phyloP scores from a whole-genome alignment of 2,888 invertebrate genomes.

The Eristalis arbustorum region DNA sequence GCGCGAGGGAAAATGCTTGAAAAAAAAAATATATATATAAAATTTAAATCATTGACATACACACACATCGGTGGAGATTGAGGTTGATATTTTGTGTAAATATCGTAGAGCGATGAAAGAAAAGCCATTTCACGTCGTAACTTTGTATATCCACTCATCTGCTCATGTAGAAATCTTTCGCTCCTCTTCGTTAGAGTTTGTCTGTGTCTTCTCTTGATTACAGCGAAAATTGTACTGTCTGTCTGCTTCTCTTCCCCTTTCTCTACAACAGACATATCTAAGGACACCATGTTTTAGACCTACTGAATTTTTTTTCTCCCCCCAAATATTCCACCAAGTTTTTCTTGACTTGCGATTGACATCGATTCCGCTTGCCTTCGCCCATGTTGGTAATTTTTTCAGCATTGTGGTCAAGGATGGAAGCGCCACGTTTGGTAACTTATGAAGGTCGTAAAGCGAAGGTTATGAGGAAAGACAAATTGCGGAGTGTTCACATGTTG shows the following conservation, averaged over 20 bases:
- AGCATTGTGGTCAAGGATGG: neutral
- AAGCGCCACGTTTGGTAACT: neutral
- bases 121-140: conserved; percentile 16
- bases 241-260: neutral
- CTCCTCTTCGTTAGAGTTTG: neutral
- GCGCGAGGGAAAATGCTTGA: conserved; percentile 54
- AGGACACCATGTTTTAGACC: neutral
- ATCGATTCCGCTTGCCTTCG: neutral
- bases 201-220: neutral
- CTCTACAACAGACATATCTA: neutral
- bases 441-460: neutral
- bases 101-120: conserved; percentile 28
- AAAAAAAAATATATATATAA: neutral
- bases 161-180: neutral
- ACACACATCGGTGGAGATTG: conserved; percentile 40
- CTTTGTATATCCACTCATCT: conserved; percentile 23
- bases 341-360: neutral
- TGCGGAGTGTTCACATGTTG: too few relatives aligned
- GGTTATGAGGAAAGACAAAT: too few relatives aligned
- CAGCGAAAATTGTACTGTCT: neutral
- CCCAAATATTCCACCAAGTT: neutral
- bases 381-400: neutral
- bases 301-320: neutral
- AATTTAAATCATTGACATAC: neutral
- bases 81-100: conserved; percentile 17